These are phyloP conservation scores for Elachura formosa DNA, from an alignment of 2,113 vertebrate genomes.

Conservation along the genomic window DNA sequence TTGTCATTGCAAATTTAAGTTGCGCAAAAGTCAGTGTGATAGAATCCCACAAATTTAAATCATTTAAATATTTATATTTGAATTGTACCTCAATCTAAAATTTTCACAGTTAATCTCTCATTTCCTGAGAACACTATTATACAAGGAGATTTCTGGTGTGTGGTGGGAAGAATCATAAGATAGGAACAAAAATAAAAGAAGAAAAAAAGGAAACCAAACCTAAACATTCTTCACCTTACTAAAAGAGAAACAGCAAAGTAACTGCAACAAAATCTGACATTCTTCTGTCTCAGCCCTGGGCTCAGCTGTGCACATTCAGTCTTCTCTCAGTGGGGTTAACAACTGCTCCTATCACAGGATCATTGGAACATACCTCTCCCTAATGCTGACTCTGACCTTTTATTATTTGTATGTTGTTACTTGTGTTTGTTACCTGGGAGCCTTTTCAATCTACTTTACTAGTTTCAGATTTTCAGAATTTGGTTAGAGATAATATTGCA, in stretches of 20 bases:
- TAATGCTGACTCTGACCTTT: fast-evolving
- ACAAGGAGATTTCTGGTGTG: background rate
- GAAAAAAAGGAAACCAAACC: background rate
- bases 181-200: fast-evolving
- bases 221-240: background rate
- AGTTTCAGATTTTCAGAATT: background rate
- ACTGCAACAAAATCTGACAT: background rate
- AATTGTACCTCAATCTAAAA: background rate
- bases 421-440: background rate
- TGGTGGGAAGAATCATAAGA: fast-evolving
- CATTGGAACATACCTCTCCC: background rate
- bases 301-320: background rate
- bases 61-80: background rate
- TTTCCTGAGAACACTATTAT: background rate
- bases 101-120: background rate
- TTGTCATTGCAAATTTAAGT: background rate
- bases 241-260: background rate
- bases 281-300: background rate
- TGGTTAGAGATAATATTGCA: background rate
- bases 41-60: background rate
- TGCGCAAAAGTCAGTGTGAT: background rate
- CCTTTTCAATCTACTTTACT: background rate
- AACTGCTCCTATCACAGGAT: background rate
- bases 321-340: background rate
- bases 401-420: fast-evolving